Base-by-base conservation (phyloP, 2,113 vertebrate species). In the Colinus virginianus region DNA sequence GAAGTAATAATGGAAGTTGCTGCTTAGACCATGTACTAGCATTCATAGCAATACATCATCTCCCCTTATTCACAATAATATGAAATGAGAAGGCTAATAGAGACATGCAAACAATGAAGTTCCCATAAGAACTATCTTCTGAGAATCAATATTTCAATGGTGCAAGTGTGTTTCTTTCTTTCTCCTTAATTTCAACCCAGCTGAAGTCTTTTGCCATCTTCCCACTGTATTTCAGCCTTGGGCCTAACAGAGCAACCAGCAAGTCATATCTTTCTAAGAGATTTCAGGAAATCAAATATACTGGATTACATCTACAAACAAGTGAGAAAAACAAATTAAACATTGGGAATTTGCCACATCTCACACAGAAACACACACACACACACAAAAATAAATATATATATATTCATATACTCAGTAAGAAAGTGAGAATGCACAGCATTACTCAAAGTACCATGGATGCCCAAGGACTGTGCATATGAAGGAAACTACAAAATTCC, bases 1-100 rank as follows among this genome's bases (percentile, higher is more conserved):
- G 38, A 75, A 92, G 55, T 64, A 81, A 95, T 85, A 94, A 94
- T 78, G 84, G 63, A 87, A 91, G 40, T 51, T 71, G 79, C n/a
- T 90, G 64, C 64, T 87, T 42, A 88, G 76, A 90, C 42, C 48
- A 46, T 10, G 64, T 0, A 0, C 68, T 63, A 67, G 64, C 74
- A 79, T 89, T 94, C 49, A 82, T 46, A 34, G 70, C 36, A 69
- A 58, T 66, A 63, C 64, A 72, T 77, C 89, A 42, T 85, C 78
- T 89, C n/a, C 43, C 70, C 68, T 83, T 82, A 34, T 28, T 85
- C 90, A 88, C 68, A 91, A 46, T 91, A 78, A 70, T 32, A 62
- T 79, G 46, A 94, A 95, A 92, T 75, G 55, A 59, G 43, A 61
- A 15, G 4, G 56, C 66, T 95, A 63, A 85, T 85, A 91, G 79